phyloP scores from a whole-genome alignment of 2,113 vertebrate species.

The Willisornis vidua region DNA sequence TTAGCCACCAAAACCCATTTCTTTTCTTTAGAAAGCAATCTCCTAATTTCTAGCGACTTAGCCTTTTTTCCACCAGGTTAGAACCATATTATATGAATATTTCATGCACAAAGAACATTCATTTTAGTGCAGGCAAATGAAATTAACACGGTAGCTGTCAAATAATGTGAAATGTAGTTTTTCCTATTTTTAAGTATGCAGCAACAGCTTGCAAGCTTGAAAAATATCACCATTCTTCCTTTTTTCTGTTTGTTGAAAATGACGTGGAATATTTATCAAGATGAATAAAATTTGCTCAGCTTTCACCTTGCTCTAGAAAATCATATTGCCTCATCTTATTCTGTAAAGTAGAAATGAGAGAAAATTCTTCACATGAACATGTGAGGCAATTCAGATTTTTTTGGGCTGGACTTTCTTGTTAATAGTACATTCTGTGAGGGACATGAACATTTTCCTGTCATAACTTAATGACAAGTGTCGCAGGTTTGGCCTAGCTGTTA shows the following conservation, averaged over 20 bases:
- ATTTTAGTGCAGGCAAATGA: neutral
- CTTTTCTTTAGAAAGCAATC: conserved; percentile 16
- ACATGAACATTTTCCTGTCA: neutral
- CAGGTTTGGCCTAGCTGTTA: too few species aligned
- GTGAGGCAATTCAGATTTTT: neutral
- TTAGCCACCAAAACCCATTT: conserved; percentile 15
- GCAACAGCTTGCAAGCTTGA: neutral
- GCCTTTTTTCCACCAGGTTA: neutral
- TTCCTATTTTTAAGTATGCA: neutral
- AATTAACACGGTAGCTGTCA: neutral
- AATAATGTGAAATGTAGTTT: neutral
- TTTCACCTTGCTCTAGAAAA: neutral
- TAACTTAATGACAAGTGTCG: neutral
- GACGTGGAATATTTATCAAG: neutral
- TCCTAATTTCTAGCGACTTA: neutral
- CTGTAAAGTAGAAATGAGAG: neutral
- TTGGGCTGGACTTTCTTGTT: neutral
- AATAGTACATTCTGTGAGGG: neutral
- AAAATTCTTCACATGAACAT: neutral
- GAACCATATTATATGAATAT: neutral
- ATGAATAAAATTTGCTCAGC: neutral
- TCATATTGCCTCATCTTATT: neutral
- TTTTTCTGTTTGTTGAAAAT: neutral
- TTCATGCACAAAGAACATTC: neutral
- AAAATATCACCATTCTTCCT: neutral